Evolutionary conservation across 2,797 vertebrate species (phyloP).

Genomic region (Gambusia yucatana): DNA sequence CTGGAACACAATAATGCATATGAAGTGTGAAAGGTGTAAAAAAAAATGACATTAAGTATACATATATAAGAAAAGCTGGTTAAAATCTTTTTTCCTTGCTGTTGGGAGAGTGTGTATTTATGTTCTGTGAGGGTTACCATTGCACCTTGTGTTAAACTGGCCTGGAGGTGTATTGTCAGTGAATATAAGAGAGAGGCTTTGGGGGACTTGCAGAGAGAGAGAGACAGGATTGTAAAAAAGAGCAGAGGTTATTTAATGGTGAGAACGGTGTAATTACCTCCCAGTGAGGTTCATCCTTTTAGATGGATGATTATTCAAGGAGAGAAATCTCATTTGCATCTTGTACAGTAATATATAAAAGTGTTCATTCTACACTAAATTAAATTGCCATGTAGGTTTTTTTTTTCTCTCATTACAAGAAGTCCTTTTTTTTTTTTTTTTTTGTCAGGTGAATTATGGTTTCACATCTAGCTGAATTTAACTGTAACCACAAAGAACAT

Average conservation of each 20-base stretch:
- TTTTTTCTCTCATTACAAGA: conserved; percentile 33
- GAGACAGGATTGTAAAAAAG: conserved; percentile 29
- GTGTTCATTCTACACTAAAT: conserved; percentile 72
- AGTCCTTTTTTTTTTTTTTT: conserved; percentile 34
- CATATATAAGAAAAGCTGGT: background rate
- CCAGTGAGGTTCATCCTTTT: conserved; percentile 73
- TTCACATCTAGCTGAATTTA: conserved; percentile 54
- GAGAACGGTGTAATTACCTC: conserved; percentile 75
- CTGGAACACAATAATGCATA: background rate
- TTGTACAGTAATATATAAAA: conserved; percentile 75
- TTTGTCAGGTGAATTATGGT: conserved; percentile 57
- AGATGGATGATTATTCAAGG: conserved; percentile 76
- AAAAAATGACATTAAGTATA: conserved; percentile 24
- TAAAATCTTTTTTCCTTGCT: conserved; percentile 11
- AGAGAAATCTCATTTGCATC: conserved; percentile 77
- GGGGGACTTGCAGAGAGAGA: conserved; percentile 11
- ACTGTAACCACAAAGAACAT: conserved; percentile 44
- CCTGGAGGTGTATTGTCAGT: conserved; percentile 20
- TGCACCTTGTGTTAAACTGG: conserved; percentile 26
- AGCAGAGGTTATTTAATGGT: conserved; percentile 77
- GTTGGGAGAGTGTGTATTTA: conserved; percentile 24
- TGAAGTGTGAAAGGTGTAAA: background rate
- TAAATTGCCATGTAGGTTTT: conserved; percentile 67
- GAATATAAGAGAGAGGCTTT: conserved; percentile 23
- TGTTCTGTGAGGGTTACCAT: conserved; percentile 10